These are phyloP conservation scores for Brachionus manjavacas DNA, from an alignment of 1,140 invertebrate species.

Conservation along the genomic window DNA sequence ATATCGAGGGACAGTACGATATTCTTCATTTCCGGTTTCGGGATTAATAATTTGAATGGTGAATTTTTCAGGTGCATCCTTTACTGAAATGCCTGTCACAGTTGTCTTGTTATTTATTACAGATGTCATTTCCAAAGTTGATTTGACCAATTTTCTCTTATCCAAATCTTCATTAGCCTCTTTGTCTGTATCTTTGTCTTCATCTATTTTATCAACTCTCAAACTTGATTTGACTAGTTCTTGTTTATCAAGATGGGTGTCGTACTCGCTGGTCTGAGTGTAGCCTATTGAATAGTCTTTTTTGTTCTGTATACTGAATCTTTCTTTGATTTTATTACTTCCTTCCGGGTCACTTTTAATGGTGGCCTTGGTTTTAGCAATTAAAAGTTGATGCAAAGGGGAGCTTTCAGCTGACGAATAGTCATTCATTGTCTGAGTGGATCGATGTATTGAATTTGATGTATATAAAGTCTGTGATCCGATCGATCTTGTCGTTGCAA, in stretches of 20 bases:
- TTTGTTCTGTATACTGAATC: not conserved
- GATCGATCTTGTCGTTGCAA: not conserved
- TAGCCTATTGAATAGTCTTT: not conserved
- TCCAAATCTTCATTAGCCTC: not conserved
- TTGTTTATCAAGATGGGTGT: not conserved
- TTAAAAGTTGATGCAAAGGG: not conserved
- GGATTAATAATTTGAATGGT: conserved; percentile 26
- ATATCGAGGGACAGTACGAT: not conserved
- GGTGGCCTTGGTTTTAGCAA: not conserved
- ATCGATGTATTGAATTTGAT: not conserved
- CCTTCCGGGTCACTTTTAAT: conserved; percentile 12
- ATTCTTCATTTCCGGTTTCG: not conserved
- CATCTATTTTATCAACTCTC: not conserved
- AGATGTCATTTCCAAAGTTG: conserved; percentile 34
- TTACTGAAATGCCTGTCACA: conserved; percentile 10
- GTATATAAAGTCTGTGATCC: conserved; percentile 8
- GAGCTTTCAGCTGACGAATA: not conserved
- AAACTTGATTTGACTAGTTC: not conserved
- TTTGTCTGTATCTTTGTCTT: not conserved
- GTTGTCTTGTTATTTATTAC: conserved; percentile 29
- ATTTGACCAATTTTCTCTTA: conserved; percentile 13
- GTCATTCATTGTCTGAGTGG: not conserved
- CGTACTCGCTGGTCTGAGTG: conserved; percentile 22
- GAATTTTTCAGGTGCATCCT: conserved; percentile 13
- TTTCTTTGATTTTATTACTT: conserved; percentile 2